phyloP scores from a whole-genome alignment of 2,888 invertebrate genomes.

The Apamea sordens region DNA sequence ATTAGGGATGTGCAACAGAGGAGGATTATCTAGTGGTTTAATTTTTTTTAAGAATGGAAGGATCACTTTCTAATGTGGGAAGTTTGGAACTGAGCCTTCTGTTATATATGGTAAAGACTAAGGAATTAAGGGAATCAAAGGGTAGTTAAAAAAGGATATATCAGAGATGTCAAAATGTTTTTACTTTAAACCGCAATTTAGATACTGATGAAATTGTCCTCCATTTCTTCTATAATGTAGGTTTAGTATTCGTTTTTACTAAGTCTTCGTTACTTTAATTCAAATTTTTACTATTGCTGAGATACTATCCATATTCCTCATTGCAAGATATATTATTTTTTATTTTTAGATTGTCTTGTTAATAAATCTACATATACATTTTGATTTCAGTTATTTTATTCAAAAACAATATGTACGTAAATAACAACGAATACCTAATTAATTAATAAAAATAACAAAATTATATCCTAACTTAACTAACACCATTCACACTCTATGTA shows the following conservation, averaged over 20 bases:
- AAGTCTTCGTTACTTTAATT: background rate
- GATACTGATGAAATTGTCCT: background rate
- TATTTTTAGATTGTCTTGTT: background rate
- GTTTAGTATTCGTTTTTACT: background rate
- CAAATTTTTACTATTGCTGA: too few species aligned
- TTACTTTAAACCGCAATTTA: background rate
- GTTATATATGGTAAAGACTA: background rate
- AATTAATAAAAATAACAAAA: background rate
- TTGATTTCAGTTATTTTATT: background rate
- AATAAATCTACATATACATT: background rate
- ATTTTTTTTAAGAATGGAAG: background rate
- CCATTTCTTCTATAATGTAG: background rate
- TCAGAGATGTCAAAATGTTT: background rate
- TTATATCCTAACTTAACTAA: background rate
- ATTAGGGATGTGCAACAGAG: slow-evolving; percentile 50
- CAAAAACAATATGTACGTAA: background rate
- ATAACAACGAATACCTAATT: background rate
- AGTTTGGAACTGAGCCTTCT: background rate
- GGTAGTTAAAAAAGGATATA: background rate
- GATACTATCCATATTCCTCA: background rate
- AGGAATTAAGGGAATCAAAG: background rate
- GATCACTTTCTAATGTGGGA: background rate
- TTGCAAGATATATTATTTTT: background rate
- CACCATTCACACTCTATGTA: too few species aligned
- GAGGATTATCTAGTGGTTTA: slow-evolving; percentile 14